Evolutionary conservation across 1,140 invertebrate species (phyloP).

Genomic region (Saccostrea glomerata): DNA sequence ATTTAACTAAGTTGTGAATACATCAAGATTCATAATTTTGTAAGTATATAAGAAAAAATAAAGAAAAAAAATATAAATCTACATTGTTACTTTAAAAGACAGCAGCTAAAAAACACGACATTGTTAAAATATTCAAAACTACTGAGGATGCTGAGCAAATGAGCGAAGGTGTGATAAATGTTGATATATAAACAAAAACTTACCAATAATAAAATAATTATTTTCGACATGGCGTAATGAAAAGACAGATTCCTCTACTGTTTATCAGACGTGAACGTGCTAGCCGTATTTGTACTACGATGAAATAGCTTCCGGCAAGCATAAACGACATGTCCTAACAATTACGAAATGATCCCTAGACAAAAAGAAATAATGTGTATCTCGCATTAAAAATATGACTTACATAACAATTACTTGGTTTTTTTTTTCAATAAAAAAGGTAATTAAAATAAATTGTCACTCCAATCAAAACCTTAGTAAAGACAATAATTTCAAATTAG

Average conservation of each 20-base stretch:
- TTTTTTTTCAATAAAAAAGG: no score
- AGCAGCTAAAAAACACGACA: no score
- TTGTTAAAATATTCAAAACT: no score
- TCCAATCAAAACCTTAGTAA: no score
- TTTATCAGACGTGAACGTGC: background rate
- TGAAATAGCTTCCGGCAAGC: background rate
- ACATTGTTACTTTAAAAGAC: no score
- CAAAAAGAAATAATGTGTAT: background rate
- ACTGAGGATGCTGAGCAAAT: no score
- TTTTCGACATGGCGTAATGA: slow-evolving; percentile 19
- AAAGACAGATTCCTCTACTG: background rate
- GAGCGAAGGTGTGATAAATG: no score
- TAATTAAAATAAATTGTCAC: no score
- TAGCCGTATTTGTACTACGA: background rate
- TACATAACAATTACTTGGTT: background rate
- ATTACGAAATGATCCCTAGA: background rate
- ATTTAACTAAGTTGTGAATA: background rate
- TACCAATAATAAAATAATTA: background rate
- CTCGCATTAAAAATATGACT: background rate
- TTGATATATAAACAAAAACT: background rate
- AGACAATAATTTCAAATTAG: no score
- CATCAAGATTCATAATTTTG: background rate
- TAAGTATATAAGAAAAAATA: background rate
- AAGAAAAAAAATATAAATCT: no score
- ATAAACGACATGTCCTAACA: slow-evolving; percentile 7